Evolutionary conservation across 2,888 invertebrate genomes (phyloP).

Genomic region (Drosophila meridionalis): DNA sequence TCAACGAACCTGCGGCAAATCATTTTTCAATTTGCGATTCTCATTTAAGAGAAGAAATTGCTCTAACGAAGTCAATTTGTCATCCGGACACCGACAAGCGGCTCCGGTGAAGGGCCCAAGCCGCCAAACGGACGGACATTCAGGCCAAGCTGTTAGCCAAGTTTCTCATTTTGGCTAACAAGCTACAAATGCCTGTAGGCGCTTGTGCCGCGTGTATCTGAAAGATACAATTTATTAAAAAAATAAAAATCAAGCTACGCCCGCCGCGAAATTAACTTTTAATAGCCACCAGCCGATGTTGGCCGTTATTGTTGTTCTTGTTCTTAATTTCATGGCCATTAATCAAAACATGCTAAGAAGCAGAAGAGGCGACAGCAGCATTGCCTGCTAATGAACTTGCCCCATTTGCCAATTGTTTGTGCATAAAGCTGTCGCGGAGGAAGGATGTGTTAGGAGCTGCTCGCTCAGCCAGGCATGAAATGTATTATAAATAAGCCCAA

Average conservation of each 20-base stretch:
- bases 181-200: constrained; percentile 39
- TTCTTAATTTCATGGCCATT: constrained; percentile 74
- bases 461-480: constrained; percentile 39
- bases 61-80: constrained; percentile 76
- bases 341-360: constrained; percentile 31
- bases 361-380: constrained; percentile 4
- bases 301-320: constrained; percentile 22
- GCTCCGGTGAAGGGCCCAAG: constrained; percentile 29
- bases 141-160: constrained; percentile 6
- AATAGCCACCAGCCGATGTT: constrained; percentile 29
- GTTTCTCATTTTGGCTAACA: constrained; percentile 27
- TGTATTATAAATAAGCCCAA: constrained; percentile 34
- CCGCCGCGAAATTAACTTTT: constrained; percentile 66
- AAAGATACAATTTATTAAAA: constrained; percentile 43
- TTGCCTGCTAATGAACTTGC: constrained; percentile 54
- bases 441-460: constrained; percentile 13
- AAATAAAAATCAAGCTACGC: constrained; percentile 40
- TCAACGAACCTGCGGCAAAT: constrained; percentile 61
- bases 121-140: not conserved
- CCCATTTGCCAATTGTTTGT: constrained; percentile 34
- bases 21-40: constrained; percentile 70
- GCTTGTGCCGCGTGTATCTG: constrained; percentile 32
- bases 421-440: constrained; percentile 30
- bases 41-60: constrained; percentile 42
- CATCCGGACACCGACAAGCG: constrained; percentile 50